Evolutionary conservation across 2,113 vertebrate genomes (phyloP).

Genomic region (Triplophysa rosa): DNA sequence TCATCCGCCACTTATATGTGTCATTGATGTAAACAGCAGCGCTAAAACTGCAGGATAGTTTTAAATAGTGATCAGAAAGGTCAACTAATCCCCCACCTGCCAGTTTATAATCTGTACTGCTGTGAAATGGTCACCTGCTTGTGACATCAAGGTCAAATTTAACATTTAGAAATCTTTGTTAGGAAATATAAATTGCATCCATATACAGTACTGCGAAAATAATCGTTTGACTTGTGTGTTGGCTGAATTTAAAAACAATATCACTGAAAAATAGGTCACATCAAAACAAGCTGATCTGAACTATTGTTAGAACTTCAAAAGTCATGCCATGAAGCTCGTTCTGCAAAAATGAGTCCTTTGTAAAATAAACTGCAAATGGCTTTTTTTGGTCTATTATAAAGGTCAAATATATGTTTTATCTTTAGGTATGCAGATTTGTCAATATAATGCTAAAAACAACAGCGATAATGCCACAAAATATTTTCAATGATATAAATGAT

Average conservation of each 20-base stretch:
- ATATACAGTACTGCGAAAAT: too few species aligned
- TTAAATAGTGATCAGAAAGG: background rate
- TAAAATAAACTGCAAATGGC: background rate
- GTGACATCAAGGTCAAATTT: background rate
- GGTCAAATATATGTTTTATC: conserved; percentile 20
- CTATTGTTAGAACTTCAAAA: too few species aligned
- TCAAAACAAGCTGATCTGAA: too few species aligned
- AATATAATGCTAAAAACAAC: conserved; percentile 16
- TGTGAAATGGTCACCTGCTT: background rate
- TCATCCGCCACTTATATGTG: background rate
- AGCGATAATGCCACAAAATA: background rate
- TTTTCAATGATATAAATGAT: conserved; percentile 15
- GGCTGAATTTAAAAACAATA: background rate
- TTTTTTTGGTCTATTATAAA: conserved; percentile 12
- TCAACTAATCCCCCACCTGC: background rate
- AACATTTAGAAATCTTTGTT: too few species aligned
- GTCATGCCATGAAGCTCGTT: too few species aligned
- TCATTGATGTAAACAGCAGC: background rate
- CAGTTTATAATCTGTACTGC: background rate
- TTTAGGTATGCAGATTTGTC: conserved; percentile 9
- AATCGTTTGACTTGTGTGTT: background rate
- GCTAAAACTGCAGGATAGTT: background rate
- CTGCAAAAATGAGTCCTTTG: background rate
- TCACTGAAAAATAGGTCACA: too few species aligned
- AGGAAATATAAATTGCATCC: too few species aligned